phyloP scores from a whole-genome alignment of 2,888 invertebrate genomes.

The Hofmannophila pseudospretella region DNA sequence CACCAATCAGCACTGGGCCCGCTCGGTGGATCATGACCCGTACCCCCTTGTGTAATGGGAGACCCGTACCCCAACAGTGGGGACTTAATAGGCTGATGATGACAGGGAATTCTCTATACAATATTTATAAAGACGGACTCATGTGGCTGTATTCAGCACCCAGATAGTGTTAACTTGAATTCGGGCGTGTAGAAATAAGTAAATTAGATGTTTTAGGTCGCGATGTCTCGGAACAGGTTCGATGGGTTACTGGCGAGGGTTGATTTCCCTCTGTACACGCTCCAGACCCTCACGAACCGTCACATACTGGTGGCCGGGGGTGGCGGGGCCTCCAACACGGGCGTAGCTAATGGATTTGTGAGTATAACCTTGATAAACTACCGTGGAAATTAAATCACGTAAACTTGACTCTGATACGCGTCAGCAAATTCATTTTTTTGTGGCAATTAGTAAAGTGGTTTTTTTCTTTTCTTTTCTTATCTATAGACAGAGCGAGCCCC shows the following conservation, averaged over 20 bases:
- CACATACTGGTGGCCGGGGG: conserved; percentile 98
- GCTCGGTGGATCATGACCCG: too few species aligned
- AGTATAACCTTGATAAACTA: conserved; percentile 56
- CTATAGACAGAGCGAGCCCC: too few species aligned
- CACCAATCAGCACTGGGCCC: too few species aligned
- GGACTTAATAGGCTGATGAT: too few species aligned
- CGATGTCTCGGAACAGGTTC: conserved; percentile 72
- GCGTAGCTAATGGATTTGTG: conserved; percentile 98
- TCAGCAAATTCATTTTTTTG: conserved; percentile 35
- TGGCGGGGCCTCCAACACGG: conserved; percentile 97
- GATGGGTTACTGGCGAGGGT: conserved; percentile 90
- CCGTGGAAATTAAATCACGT: not conserved
- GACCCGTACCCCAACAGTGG: too few species aligned
- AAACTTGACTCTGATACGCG: conserved; percentile 30
- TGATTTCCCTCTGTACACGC: conserved; percentile 95
- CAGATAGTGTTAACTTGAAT: conserved; percentile 30
- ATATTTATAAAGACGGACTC: conserved; percentile 43
- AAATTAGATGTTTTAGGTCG: conserved; percentile 48
- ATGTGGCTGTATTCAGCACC: conserved; percentile 36
- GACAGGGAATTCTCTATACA: conserved; percentile 29
- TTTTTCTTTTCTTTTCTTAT: too few species aligned
- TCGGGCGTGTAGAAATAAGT: conserved; percentile 28
- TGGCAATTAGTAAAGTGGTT: too few species aligned
- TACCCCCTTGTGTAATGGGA: too few species aligned
- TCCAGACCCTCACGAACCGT: conserved; percentile 93